Base-by-base conservation (phyloP, 2,888 invertebrate species). In the Unio pictorum region DNA sequence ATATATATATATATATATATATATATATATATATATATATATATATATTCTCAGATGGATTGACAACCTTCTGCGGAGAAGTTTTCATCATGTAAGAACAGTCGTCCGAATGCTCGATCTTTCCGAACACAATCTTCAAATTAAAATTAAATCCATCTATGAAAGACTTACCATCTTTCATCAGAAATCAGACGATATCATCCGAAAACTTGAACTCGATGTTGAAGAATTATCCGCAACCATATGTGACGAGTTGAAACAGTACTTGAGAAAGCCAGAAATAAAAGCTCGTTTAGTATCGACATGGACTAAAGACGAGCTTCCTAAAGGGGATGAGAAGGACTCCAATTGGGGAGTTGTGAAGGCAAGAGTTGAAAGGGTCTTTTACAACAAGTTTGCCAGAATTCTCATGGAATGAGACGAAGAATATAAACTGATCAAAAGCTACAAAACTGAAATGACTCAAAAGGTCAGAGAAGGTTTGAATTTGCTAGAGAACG, bases 1-100 rank as follows among this genome's bases (percentile, higher is more conserved):
- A 45, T 45, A 45, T 45, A 45, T 45, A 45, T 45, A 45, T 45
- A 45, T 45, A 45, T 45, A 45, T 45, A 45, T 45, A 45, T 45
- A 45, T 45, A 45, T 45, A 45, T 45, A 45, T 45, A 45, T 45
- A 45, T 45, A 45, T 45, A 45, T 45, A 45, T 45, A 45, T 30
- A 45, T 28, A 45, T 61, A 6, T 59, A 61, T 15, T 68, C 68
- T 26, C 71, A 86, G 86, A 20, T 86, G 86, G 86, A 73, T 84
- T 60, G 84, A 84, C 61, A 77, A 76, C 7, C 67, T 85, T 15
- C 70, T 85, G 15, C 74, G 77, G 15, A 64, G 80, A 58, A 78
- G 82, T 59, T 75, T 78, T 15, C 80, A 77, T 56, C 76, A 80
- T 63, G 66, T 84, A 20, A 80, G 80, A 63, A 79, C 81, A 1